These are phyloP conservation scores for Zootermopsis nevadensis DNA, from an alignment of 2,888 invertebrate species.

Conservation along the genomic window DNA sequence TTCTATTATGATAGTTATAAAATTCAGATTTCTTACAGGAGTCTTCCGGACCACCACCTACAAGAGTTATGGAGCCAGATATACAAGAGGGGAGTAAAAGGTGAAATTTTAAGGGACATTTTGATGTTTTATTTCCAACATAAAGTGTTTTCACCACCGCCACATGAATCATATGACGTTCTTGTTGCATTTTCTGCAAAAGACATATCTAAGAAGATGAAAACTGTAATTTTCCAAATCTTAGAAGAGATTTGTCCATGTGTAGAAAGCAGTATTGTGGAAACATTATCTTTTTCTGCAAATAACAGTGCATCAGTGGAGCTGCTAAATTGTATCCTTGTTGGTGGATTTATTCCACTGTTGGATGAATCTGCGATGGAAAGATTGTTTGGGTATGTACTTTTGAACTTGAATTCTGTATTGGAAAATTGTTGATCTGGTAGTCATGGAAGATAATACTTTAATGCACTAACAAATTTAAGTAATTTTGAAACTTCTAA, in stretches of 20 bases:
- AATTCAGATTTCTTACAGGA: slow-evolving; percentile 43
- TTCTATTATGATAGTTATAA: no score
- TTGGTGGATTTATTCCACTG: slow-evolving; percentile 47
- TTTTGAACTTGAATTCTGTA: background rate
- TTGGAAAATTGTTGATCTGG: no score
- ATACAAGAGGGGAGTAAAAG: slow-evolving; percentile 47
- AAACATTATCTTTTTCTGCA: slow-evolving; percentile 47
- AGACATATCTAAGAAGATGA: slow-evolving; percentile 49
- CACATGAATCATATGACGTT: slow-evolving; percentile 45
- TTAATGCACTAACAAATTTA: no score
- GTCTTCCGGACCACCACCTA: slow-evolving; percentile 44
- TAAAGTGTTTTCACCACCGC: slow-evolving; percentile 44
- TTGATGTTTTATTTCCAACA: slow-evolving; percentile 52
- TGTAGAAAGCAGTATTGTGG: slow-evolving; percentile 49
- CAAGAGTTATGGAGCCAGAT: slow-evolving; percentile 50
- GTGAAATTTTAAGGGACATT: slow-evolving; percentile 49
- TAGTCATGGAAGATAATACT: no score
- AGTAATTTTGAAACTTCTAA: no score
- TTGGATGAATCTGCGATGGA: slow-evolving; percentile 46
- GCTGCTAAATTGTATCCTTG: slow-evolving; percentile 45
- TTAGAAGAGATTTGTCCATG: slow-evolving; percentile 50
- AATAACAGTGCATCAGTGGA: slow-evolving; percentile 37
- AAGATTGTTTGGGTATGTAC: slow-evolving; percentile 47
- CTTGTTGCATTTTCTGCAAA: slow-evolving; percentile 49
- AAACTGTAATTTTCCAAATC: slow-evolving; percentile 51